Base-by-base conservation (phyloP, 2,113 vertebrate genomes). In the Bos indicus region DNA sequence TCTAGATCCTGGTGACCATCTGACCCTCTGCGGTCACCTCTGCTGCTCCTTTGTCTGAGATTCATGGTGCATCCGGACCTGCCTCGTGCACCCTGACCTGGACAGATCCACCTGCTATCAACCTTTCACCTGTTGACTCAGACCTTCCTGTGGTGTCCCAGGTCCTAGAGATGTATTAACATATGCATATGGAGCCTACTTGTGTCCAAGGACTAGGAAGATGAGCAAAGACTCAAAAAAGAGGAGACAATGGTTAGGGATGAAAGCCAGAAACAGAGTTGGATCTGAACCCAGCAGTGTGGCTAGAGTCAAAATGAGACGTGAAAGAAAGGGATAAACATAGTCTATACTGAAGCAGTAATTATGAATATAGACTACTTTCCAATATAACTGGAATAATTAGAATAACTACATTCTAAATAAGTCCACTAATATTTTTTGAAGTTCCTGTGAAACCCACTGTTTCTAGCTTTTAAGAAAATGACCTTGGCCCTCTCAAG, bases 381-480 rank as follows among this genome's bases (percentile, higher is more conserved):
- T 89, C 77, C 40, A 71, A 56, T 26, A 84, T 51, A 83, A 71
- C 10, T 71, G 33, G 78, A 83, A 25, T 40, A 51, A 40, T 83
- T 57, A 71, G 62, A 82, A 74, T 15, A 94, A 80, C 87, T 54
- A 43, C 74, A 81, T 62, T 43, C 48, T 40, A 94, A 54, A 90
- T 52, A 95, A 95, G 33, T 52, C 54, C 15, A 85, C 62, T 90
- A 33, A 52, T 43, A 30, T 43, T 95, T 88, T 82, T 52, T 30
- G 19, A 90, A 90, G 48, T n/a, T 94, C 23, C 82, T 12, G 1
- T 13, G 7, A 74, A 85, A 85, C 8, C 5, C 2, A 1, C 21
- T 81, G 78, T n/a, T 96, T 25, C 71, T 86, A 60, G n/a, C 78
- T 95, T 88, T 89, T 86, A 88, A 90, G 83, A 51, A 86, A 78